Evolutionary conservation across 2,888 invertebrate genomes (phyloP), one percentile per base, ranked within the genome.

Genomic region (Cepaea hortensis): DNA sequence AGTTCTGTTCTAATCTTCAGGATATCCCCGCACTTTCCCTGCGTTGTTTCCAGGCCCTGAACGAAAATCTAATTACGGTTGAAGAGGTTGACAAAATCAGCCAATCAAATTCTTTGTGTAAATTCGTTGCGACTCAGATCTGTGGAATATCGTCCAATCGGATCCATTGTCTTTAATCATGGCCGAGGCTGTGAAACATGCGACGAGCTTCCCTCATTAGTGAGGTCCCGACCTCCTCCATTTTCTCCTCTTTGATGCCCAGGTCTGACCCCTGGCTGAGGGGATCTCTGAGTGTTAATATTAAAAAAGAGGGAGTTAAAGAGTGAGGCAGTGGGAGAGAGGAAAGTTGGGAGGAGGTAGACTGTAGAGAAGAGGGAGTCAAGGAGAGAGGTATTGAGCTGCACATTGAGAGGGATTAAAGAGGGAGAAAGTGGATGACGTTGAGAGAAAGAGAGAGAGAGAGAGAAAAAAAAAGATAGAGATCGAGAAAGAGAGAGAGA

Each of bases 61-160:
- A 72, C 55, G 73, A 83, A 83, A 83, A 83, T 75, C 73, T 83
- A 75, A 83, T 83, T 83, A 83, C 23, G 61, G 20, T 35, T 18
- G 61, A 83, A 83, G 83, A 75, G 35, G 83, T 73, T 83, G 83
- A 55, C 83, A 83, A 83, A 83, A 83, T 83, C 83, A 83, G 46
- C 75, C 83, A 83, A 83, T 83, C 83, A 83, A 75, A 83, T 75
- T 75, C 83, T 83, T 83, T 83, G 83, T 83, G n/a, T 46, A 61
- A 83, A 61, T 61, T 61, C 23, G 75, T 55, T 55, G 46, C n/a
- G 83, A 62, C 70, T n/a, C 48, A 35, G 73, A 73, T 73, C 46
- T 83, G 68, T 13, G 35, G 83, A 73, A 23, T 83, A 83, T 83
- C 83, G 73, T 6, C 83, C 83, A 83, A 75, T 83, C 23, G 73